Percentiles rank a stretch among this genome's conserved stretches.
Conservation (phyloP, 2,113 vertebrate genomes). For the Benthochromis sp. region DNA sequence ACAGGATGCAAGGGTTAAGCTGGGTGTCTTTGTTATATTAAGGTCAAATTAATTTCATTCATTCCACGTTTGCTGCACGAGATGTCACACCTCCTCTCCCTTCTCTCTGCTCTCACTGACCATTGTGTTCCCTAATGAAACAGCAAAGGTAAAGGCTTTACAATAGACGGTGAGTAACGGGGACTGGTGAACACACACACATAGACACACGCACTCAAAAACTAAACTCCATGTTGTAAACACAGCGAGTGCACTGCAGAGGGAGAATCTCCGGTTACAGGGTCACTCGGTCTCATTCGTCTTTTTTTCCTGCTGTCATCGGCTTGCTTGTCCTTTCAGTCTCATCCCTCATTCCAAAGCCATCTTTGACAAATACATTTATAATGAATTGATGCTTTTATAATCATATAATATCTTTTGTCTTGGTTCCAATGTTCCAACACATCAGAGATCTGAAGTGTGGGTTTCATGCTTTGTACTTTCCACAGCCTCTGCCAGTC, state of each 20-base stretch:
- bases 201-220: background rate
- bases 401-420: constrained; percentile 20
- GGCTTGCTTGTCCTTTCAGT: background rate
- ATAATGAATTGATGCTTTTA: constrained; percentile 4
- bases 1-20: background rate
- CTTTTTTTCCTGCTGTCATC: background rate
- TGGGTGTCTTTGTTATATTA: constrained; percentile 20
- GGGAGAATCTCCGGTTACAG: constrained; percentile 10
- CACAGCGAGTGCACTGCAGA: constrained; percentile 5
- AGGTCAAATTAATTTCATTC: constrained; percentile 26
- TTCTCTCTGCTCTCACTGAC: constrained; percentile 44
- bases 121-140: constrained; percentile 44
- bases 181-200: background rate
- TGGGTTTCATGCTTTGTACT: constrained; percentile 34
- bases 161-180: constrained; percentile 41
- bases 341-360: background rate
- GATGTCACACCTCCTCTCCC: background rate
- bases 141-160: constrained; percentile 46
- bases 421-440: constrained; percentile 15
- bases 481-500: constrained; percentile 43
- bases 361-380: background rate
- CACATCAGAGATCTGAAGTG: constrained; percentile 2
- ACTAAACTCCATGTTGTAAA: constrained; percentile 2
- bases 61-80: constrained; percentile 47
- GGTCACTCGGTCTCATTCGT: constrained; percentile 2